phyloP scores from a whole-genome alignment of 2,113 vertebrate species.

The Gulo gulo region DNA sequence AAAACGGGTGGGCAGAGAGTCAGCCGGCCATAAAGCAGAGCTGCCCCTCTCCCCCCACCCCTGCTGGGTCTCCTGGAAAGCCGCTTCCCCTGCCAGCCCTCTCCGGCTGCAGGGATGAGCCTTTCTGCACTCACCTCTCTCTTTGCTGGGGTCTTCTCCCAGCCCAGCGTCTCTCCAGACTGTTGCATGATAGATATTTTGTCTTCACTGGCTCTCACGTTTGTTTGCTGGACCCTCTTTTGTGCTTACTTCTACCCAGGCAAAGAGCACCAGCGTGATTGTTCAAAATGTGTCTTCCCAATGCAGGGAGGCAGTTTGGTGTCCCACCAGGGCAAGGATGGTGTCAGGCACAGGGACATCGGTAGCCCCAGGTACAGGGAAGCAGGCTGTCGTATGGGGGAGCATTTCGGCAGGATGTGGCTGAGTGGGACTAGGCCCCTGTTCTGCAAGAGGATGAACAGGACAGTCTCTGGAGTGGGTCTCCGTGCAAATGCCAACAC shows the following conservation, averaged over 20 bases:
- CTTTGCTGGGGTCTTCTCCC: background rate
- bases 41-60: background rate
- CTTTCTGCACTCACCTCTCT: background rate
- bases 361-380: background rate
- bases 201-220: background rate
- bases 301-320: background rate
- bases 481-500: background rate
- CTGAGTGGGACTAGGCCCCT: background rate
- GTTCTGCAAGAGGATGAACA: background rate
- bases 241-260: background rate
- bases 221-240: background rate
- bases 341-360: background rate
- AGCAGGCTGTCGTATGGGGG: background rate
- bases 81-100: background rate
- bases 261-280: background rate
- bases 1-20: background rate
- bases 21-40: background rate
- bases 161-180: background rate
- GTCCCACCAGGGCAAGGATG: rapidly evolving
- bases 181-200: background rate
- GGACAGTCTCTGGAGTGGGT: background rate
- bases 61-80: rapidly evolving
- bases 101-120: background rate
- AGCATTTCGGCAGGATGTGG: background rate
- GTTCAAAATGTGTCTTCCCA: background rate